Evolutionary conservation across 2,113 vertebrate species (phyloP), one percentile per base, ranked within the genome.

Genomic region (Chaetura pelagica): DNA sequence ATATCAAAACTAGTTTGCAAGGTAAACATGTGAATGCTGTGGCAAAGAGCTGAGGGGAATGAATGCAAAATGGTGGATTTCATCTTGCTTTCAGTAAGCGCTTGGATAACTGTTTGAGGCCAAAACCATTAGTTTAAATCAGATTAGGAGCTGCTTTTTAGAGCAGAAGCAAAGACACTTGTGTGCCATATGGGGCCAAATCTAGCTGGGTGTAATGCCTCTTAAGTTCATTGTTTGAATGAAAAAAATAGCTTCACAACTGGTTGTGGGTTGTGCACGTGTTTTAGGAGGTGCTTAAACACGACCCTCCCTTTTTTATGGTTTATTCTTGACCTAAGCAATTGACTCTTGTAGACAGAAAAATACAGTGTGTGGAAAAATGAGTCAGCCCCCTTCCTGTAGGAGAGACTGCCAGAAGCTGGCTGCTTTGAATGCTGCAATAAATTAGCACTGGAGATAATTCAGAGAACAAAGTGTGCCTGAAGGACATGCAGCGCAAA

Each of bases 331-430:
- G 95, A 94, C 79, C 88, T 58, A 84, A 94, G 84, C 38, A n/a
- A 48, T 96, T 88, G 48, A 75, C 32, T 93, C 61, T 88, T 74
- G 57, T 74, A 87, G 94, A 89, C 84, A 96, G 46, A 62, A 90
- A 94, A 97, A 94, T 58, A 90, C 30, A 79, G 55, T 44, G 71
- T 89, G 63, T 94, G 82, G 78, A 95, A 91, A 95, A 94, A 95
- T 96, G 91, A 96, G 71, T 96, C 94, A 96, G 87, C 79, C 71
- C 72, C 78, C 72, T 96, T 97, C 93, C 93, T 96, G 92, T 69
- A 72, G 92, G 93, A 95, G 92, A 87, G 95, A 90, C 72, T 79
- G 93, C 93, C 1, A 3, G 89, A 84, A 90, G 94, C 89, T 67
- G 1, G 29, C 44, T 74, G 78, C 90, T 96, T 95, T 77, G 48